Evolutionary conservation across 2,113 vertebrate species (phyloP).

Genomic region (Aldabrachelys gigantea): DNA sequence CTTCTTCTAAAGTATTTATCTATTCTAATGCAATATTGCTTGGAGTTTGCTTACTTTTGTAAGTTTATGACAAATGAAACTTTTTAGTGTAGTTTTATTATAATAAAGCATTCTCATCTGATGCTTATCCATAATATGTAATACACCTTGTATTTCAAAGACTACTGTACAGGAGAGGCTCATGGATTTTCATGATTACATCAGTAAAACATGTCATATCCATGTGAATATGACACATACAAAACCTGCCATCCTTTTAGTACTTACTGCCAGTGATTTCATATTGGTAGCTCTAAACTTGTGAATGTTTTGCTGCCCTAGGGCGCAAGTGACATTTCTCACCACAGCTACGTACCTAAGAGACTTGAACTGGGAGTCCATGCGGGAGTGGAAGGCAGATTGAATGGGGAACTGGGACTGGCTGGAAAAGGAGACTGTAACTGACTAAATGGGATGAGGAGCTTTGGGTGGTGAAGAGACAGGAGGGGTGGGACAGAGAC

Average conservation of each 20-base stretch:
- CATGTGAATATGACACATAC: accelerated
- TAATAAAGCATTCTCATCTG: not conserved
- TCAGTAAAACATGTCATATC: not conserved
- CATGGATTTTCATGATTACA: not conserved
- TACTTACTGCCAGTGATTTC: not conserved
- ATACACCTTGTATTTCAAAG: not conserved
- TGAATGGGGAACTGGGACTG: too few species aligned
- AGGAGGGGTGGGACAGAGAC: not conserved
- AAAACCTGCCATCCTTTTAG: not conserved
- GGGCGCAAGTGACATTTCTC: not conserved
- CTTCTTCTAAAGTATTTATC: not conserved
- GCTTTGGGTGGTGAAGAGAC: not conserved
- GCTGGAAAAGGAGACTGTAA: too few species aligned
- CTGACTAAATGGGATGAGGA: too few species aligned
- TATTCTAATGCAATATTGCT: not conserved
- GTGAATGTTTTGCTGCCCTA: not conserved
- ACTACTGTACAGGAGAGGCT: not conserved
- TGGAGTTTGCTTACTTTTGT: not conserved
- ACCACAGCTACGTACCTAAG: not conserved
- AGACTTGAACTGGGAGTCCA: not conserved
- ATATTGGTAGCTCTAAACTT: not conserved
- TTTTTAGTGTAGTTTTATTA: not conserved
- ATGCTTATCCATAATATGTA: not conserved
- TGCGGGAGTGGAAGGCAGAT: too few species aligned
- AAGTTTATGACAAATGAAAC: not conserved